Evolutionary conservation across 2,113 vertebrate species (phyloP).

Genomic region (Malurus melanocephalus): DNA sequence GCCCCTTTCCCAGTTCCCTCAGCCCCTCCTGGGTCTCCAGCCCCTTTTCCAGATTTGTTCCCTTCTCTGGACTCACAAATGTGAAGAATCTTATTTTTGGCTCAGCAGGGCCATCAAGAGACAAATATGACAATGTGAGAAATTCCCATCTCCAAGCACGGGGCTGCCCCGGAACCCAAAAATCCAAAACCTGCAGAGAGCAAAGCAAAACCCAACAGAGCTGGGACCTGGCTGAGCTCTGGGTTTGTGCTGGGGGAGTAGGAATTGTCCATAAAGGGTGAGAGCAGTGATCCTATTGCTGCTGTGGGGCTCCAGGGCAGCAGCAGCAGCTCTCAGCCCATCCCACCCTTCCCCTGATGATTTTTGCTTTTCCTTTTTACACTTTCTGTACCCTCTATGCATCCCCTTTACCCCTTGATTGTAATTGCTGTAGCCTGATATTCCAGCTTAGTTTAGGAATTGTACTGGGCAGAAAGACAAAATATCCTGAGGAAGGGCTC

Average conservation of each 20-base stretch:
- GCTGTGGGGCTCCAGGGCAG: too few species aligned
- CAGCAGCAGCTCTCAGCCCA: too few species aligned
- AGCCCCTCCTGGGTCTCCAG: neutral
- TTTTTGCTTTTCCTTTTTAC: too few species aligned
- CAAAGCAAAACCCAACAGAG: neutral
- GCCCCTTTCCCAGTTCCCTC: fast-evolving
- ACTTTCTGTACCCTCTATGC: too few species aligned
- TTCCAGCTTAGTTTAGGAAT: too few species aligned
- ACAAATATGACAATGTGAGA: neutral
- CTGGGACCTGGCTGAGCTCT: fast-evolving
- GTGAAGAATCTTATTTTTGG: neutral
- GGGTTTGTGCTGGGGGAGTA: neutral
- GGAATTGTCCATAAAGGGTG: too few species aligned
- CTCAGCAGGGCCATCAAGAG: neutral
- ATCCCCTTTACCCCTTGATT: too few species aligned
- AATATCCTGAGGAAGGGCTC: too few species aligned
- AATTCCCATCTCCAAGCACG: fast-evolving
- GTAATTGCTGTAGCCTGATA: too few species aligned
- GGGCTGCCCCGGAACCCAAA: neutral
- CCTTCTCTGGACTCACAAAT: neutral
- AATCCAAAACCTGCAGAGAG: neutral
- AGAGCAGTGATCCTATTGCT: too few species aligned
- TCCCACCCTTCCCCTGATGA: too few species aligned
- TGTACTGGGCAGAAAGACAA: too few species aligned
- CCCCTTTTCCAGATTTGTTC: fast-evolving